Evolutionary conservation across 2,113 vertebrate species (phyloP).

Genomic region (Orientallactaga bullata): DNA sequence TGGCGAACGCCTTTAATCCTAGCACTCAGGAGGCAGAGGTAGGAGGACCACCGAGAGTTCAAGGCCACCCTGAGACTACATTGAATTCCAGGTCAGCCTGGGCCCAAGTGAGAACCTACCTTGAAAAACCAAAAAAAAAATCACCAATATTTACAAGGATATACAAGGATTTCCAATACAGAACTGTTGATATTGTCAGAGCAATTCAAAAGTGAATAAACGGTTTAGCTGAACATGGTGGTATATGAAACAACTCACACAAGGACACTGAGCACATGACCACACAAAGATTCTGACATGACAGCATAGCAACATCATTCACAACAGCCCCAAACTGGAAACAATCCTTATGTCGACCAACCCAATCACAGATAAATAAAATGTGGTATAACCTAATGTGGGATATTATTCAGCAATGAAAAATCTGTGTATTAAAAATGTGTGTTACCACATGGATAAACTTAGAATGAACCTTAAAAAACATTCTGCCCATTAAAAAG

Average conservation of each 20-base stretch:
- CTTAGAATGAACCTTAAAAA: background rate
- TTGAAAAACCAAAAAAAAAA: background rate
- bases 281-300: background rate
- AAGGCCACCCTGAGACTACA: too few species aligned
- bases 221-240: background rate
- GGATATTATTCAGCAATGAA: background rate
- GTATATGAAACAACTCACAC: background rate
- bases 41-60: too few species aligned
- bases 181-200: background rate
- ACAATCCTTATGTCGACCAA: constrained; percentile 12
- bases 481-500: background rate
- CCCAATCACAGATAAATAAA: background rate
- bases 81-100: too few species aligned
- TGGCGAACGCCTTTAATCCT: too few species aligned
- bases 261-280: background rate
- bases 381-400: background rate
- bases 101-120: too few species aligned
- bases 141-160: background rate
- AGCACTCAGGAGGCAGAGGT: too few species aligned
- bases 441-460: background rate
- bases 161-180: background rate
- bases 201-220: constrained; percentile 37
- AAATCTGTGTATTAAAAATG: too few species aligned
- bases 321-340: constrained; percentile 19
- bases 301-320: background rate